phyloP scores from a whole-genome alignment of 2,888 invertebrate genomes.

The Stegophylla sp. region DNA sequence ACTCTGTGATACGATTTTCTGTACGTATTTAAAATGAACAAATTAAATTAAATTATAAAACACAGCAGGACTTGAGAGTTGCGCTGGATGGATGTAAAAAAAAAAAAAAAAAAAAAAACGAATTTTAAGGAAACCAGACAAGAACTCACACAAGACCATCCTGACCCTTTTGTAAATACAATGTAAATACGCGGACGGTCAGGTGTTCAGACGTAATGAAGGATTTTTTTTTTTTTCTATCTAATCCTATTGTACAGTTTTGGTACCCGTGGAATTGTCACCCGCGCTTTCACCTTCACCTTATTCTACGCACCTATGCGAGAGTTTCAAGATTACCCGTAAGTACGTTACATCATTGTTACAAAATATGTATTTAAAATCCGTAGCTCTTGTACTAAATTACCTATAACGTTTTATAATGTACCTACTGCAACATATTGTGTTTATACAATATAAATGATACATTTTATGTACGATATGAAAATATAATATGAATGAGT shows the following conservation, averaged over 20 bases:
- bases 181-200: constrained; percentile 11
- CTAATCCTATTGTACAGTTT: background rate
- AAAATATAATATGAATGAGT: too few species aligned
- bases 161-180: background rate
- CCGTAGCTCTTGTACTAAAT: too few species aligned
- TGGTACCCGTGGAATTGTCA: constrained; percentile 29
- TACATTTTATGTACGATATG: too few species aligned
- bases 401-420: too few species aligned
- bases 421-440: too few species aligned
- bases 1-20: background rate
- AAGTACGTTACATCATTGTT: too few species aligned
- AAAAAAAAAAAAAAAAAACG: background rate
- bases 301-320: too few species aligned
- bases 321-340: too few species aligned
- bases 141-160: background rate
- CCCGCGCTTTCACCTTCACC: constrained; percentile 37
- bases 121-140: background rate
- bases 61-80: too few species aligned
- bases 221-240: constrained; percentile 11
- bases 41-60: background rate
- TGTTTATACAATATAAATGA: too few species aligned
- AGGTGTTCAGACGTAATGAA: constrained; percentile 14
- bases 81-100: background rate
- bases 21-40: background rate
- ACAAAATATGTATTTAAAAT: too few species aligned